A percentile compares a stretch with the other conserved stretches of the same genome.
Evolutionary conservation across 2,113 vertebrate genomes (phyloP).

Genomic region (Hipposideros armiger): DNA sequence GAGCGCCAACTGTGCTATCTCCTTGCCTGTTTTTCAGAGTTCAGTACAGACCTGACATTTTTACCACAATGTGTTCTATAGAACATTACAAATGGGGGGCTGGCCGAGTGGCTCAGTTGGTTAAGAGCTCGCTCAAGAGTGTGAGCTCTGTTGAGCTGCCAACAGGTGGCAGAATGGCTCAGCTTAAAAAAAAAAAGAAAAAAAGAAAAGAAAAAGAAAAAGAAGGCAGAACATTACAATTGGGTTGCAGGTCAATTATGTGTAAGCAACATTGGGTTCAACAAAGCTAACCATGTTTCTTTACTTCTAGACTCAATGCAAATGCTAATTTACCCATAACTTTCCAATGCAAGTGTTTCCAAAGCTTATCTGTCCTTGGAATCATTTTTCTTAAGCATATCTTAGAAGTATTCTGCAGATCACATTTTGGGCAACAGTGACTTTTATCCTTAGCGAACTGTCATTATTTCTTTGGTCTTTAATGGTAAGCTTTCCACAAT

Average conservation of each 20-base stretch:
- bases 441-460: constrained; percentile 32
- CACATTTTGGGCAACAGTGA: constrained; percentile 20
- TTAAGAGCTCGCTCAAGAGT: too few species aligned
- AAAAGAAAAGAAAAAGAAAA: too few species aligned
- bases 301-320: neutral
- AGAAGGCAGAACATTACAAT: neutral
- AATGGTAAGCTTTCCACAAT: neutral
- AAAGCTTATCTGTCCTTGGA: constrained; percentile 15
- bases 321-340: neutral
- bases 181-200: too few species aligned
- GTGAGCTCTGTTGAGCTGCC: too few species aligned
- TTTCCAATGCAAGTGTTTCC: neutral
- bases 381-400: neutral
- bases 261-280: neutral
- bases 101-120: too few species aligned
- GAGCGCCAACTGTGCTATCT: neutral
- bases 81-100: neutral
- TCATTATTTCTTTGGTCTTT: neutral
- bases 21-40: neutral
- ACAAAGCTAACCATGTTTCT: constrained; percentile 5
- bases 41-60: constrained; percentile 13
- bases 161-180: too few species aligned
- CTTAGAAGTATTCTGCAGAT: constrained; percentile 7
- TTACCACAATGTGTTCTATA: neutral
- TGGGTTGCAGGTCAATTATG: neutral